Percentiles rank a stretch among this genome's conserved stretches.
These are phyloP conservation scores for Clamator glandarius DNA, from an alignment of 2,797 vertebrate genomes.

Conservation along the genomic window DNA sequence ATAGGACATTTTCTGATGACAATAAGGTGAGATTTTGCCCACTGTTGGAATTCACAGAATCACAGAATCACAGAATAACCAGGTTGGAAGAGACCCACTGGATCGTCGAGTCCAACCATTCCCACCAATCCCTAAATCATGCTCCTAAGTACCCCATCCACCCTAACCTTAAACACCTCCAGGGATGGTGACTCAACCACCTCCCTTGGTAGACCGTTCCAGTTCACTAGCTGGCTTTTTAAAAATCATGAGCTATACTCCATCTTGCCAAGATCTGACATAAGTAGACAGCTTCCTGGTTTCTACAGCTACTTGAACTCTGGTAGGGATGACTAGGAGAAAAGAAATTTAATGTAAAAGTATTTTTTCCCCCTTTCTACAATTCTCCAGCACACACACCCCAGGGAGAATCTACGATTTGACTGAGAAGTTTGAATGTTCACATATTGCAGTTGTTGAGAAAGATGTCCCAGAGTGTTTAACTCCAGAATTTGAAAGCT, in stretches of 20 bases:
- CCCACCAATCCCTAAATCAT: no score
- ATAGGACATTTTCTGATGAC: not conserved
- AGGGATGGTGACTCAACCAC: no score
- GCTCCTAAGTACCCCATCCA: no score
- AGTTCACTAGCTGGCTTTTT: not conserved
- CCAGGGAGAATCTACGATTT: not conserved
- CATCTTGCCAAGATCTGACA: not conserved
- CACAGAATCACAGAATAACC: no score
- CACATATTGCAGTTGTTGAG: not conserved
- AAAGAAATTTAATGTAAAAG: not conserved
- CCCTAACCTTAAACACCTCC: no score
- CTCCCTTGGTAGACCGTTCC: no score
- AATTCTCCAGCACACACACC: not conserved
- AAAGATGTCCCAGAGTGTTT: not conserved
- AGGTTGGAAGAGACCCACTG: no score
- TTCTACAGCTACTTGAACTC: not conserved
- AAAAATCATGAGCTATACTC: not conserved
- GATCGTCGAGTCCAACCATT: no score
- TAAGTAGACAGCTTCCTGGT: not conserved
- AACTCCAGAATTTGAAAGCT: not conserved
- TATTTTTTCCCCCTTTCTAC: not conserved
- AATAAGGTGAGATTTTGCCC: not conserved
- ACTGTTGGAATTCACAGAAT: not conserved
- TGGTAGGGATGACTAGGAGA: not conserved
- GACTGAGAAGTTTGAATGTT: not conserved